Base-by-base conservation (phyloP, 2,888 invertebrate species). In the Apodemia zela region DNA sequence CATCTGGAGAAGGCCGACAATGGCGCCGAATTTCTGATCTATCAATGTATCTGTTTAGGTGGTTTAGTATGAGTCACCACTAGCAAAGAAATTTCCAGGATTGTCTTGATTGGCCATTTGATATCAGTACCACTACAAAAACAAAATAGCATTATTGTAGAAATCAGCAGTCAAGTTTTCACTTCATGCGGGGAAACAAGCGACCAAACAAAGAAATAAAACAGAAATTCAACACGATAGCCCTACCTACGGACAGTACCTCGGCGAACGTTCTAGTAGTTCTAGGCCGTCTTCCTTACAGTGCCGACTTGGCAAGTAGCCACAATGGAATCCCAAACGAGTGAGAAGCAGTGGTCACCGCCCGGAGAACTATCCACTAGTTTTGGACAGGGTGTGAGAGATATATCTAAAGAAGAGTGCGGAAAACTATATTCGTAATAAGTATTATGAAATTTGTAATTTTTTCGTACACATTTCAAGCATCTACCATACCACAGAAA, bases 131-230 rank as follows among this genome's bases (percentile, higher is more conserved):
- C 6, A 42, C 42, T 42, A 42, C 13, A 3, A 38, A 38, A 42
- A 42, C 42, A 13, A 54, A 25, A 54, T 25, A 13, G 25, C 21
- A 54, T 54, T 54, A 54, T 21, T 21, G 54, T 25, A 54, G 17
- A 21, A 54, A 25, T 21, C 11, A 54, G 18, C 13, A 11, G 51
- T 21, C 11, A 51, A 21, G 10, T 21, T 21, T 51, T 21, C 21
- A 11, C 18, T 13, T 54, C 54, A 54, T 54, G 54, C 54, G 25
- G 21, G 54, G 54, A 54, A 11, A 21, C 15, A 54, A 54, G 21
- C 54, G 18, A 13, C 54, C 54, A 54, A 54, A 54, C 51, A 25
- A 21, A 25, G n/a, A n/a, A 45, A 0, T n/a, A 45, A n/a, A 45
- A 45, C 15, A 45, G 42, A 15, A 54, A 51, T 8, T 51, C 21